Base-by-base conservation (phyloP, 2,113 vertebrate genomes). In the Cyphomyrus discorhynchus region DNA sequence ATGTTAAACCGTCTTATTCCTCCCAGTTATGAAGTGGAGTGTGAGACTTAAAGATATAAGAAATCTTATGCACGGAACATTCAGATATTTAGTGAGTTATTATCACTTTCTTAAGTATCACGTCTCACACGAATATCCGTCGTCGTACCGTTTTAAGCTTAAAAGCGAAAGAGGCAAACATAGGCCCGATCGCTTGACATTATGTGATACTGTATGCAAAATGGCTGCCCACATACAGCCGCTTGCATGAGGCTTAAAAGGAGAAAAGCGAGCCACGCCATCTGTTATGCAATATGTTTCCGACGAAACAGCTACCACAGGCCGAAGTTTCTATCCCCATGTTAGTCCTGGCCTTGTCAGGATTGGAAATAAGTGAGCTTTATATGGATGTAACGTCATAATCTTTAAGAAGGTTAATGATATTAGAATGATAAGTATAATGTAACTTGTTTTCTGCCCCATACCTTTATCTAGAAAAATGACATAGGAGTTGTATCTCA, bases 221-320 rank as follows among this genome's bases (percentile, higher is more conserved):
- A 89, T 89, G 88, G 88, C 88, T 50, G 88, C 74, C 17, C 47
- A 45, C 24, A 35, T 39, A 17, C 86, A 56, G 58, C 31, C n/a
- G 35, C 89, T 85, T 87, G 86, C 89, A 89, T 82, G 70, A 86
- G 92, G 90, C 89, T 93, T 92, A 80, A 17, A 89, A 82, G 91
- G 89, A 92, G 80, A 77, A 90, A 90, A 49, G 84, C 90, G 62
- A 89, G 87, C 87, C 85, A 62, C 87, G 91, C 92, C 92, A 93
- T 92, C 92, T 93, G 92, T 92, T 83, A 86, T 92, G 86, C 86
- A 91, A 62, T 52, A 88, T 91, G 82, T 50, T 91, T 52, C 53
- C 85, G 50, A 21, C 89, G 58, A 45, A 77, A 88, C 53, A 83
- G 85, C 88, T 58, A 88, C 46, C 46, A 52, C 11, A 90, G 90